Evolutionary conservation across 2,888 invertebrate genomes (phyloP).

Genomic region (Rhamnusium bicolor): DNA sequence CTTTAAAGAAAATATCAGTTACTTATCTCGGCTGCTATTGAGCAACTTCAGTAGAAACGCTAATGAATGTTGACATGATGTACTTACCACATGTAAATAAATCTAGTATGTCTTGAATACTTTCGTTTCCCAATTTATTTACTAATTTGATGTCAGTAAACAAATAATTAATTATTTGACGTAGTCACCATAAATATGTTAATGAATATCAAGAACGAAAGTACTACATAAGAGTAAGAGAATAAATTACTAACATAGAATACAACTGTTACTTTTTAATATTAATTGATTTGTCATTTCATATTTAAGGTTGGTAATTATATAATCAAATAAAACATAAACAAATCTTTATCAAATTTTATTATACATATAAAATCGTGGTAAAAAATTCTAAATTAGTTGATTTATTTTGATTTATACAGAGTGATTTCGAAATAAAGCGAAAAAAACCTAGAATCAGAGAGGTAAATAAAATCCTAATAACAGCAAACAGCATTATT

Average conservation of each 20-base stretch:
- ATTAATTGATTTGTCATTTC: background rate
- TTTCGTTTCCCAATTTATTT: conserved; percentile 4
- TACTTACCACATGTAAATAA: background rate
- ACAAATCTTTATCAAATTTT: background rate
- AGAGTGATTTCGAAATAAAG: too few species aligned
- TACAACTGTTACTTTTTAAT: background rate
- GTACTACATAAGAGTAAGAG: too few species aligned
- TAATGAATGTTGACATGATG: background rate
- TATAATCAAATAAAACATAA: too few species aligned
- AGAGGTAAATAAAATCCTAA: too few species aligned
- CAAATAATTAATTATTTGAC: background rate
- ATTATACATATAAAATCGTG: too few species aligned
- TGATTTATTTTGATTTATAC: too few species aligned
- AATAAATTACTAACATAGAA: background rate
- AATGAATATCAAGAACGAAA: conserved; percentile 6
- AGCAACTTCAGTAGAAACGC: background rate
- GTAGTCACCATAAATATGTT: conserved; percentile 6
- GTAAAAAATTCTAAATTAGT: too few species aligned
- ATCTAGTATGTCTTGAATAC: background rate
- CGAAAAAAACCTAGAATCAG: too few species aligned
- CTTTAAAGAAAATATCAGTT: background rate
- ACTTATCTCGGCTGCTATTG: background rate
- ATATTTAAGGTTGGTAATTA: background rate
- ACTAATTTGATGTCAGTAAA: background rate
- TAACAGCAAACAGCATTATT: too few species aligned